Base-by-base conservation (phyloP, 2,888 invertebrate species). In the Hydrotaea cyrtoneurina region DNA sequence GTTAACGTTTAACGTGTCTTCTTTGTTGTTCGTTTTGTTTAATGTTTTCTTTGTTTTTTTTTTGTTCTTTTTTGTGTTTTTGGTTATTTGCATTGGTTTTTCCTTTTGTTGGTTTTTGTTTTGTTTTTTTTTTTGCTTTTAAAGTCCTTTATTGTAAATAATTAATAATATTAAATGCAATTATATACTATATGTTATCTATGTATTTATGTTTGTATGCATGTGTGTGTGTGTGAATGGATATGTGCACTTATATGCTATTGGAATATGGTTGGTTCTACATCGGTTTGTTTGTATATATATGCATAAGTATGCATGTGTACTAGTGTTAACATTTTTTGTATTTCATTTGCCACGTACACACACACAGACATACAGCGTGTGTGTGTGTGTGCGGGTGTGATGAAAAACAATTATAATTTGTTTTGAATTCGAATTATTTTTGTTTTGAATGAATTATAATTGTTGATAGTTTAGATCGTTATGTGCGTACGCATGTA, bases 1-100 rank as follows among this genome's bases (percentile, higher is more conserved):
- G 87, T 87, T 86, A 87, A 87, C 83, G 78, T 86, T 86, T 86
- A 78, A 73, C 78, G 73, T 78, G 83, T 78, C 72, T 83, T n/a
- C 69, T 74, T 73, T 55, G 55, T 55, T 55, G 31, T 71, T 50
- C 50, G 50, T 53, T 57, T 74, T 66, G 26, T 82, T 62, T 50
- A 15, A 50, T 50, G 50, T 50, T 50, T 50, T 81, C 43, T 53
- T 15, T 71, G 17, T 75, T 81, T 79, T 55, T 73, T 77, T 71
- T 23, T 21, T 43, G 21, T 57, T 73, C 43, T 43, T 13, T 69
- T 23, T 21, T 43, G 19, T 66, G 62, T 57, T 43, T 15, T 69
- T 23, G 15, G 57, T 39, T 74, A 59, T 71, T 57, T 76, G 53
- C 26, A 23, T 72, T 50, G 53, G 31, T 15, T 72, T 36, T 36